Conservation (phyloP, 2,113 vertebrate genomes). For the Aptenodytes patagonicus region DNA sequence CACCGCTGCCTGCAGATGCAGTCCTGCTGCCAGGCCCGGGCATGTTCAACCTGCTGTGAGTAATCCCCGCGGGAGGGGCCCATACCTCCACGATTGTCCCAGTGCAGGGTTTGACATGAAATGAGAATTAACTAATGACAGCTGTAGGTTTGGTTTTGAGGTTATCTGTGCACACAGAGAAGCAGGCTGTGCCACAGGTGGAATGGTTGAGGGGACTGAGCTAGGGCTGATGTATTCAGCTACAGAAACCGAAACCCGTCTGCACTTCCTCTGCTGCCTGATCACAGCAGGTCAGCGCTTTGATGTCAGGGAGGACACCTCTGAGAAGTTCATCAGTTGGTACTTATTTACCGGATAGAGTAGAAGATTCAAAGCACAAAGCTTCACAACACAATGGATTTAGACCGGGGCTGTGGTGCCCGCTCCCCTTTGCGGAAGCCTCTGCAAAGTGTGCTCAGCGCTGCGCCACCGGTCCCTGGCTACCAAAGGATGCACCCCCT, state of each 20-base stretch:
- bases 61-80: not conserved
- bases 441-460: not conserved
- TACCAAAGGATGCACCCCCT: not conserved
- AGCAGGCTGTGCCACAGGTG: not conserved
- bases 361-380: not conserved
- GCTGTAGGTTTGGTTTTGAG: not conserved
- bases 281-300: not conserved
- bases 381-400: fast-evolving
- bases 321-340: not conserved
- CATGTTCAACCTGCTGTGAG: not conserved
- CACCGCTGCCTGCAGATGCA: not conserved
- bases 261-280: not conserved
- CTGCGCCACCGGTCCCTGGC: not conserved
- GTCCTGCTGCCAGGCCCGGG: not conserved
- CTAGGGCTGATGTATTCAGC: not conserved
- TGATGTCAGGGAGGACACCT: not conserved
- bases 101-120: not conserved
- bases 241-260: not conserved
- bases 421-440: fast-evolving
- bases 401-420: not conserved
- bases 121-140: not conserved
- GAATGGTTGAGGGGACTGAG: fast-evolving
- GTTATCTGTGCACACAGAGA: not conserved
- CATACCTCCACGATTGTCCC: not conserved
- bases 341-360: not conserved